Evolutionary conservation across 92 coral and sea anemone species (phyloP).

Genomic region (Epizoanthus illoricatus): DNA sequence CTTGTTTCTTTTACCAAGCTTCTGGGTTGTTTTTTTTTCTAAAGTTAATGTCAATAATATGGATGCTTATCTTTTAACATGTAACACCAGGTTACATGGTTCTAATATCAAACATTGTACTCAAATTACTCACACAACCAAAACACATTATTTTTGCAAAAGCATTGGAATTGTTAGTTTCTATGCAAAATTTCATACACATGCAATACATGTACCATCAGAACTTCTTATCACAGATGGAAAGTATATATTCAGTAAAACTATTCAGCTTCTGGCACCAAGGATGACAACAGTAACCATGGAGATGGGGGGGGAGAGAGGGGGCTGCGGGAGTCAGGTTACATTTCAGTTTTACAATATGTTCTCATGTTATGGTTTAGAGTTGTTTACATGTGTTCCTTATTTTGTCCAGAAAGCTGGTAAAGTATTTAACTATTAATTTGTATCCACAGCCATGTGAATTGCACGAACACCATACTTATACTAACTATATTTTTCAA

Average conservation of each 20-base stretch:
- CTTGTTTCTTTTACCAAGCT: neutral
- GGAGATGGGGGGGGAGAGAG: neutral
- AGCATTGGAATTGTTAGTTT: neutral
- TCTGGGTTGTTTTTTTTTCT: constrained; percentile 2
- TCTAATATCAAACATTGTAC: neutral
- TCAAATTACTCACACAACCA: neutral
- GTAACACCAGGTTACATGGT: constrained; percentile 42
- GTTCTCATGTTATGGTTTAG: too few species aligned
- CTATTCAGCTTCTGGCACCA: constrained; percentile 20
- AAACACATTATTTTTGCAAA: neutral
- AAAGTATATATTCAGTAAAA: too few species aligned
- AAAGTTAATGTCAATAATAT: constrained; percentile 15
- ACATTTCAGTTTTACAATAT: too few species aligned
- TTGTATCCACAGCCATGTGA: neutral
- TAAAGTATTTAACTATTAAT: neutral
- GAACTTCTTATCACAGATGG: too few species aligned
- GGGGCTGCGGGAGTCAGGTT: too few species aligned
- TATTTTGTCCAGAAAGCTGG: constrained; percentile 25
- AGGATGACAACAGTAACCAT: neutral
- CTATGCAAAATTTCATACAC: neutral
- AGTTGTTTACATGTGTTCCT: too few species aligned
- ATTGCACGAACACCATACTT: neutral
- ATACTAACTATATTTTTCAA: constrained; percentile 7
- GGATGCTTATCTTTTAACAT: constrained; percentile 28
- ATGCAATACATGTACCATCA: neutral